These are phyloP conservation scores for Drosophila watanabei DNA, from an alignment of 1,140 invertebrate species.

Conservation along the genomic window DNA sequence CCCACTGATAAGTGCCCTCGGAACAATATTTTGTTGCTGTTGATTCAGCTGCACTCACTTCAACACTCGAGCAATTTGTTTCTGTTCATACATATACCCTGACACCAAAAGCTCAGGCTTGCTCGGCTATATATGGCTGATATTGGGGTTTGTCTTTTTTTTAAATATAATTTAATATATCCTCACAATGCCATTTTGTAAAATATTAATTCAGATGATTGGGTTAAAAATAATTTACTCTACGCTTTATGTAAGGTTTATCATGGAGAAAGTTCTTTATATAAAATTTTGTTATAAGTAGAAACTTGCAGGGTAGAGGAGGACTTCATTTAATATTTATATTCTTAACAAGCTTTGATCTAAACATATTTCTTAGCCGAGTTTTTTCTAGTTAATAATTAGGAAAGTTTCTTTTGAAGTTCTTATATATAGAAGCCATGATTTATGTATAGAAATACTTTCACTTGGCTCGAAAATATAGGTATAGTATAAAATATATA, in stretches of 20 bases:
- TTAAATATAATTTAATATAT: not conserved
- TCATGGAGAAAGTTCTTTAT: not conserved
- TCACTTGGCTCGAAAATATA: not conserved
- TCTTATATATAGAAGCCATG: too few species aligned
- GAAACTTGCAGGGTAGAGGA: too few species aligned
- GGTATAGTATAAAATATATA: not conserved
- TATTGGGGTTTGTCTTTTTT: not conserved
- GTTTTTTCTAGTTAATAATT: not conserved
- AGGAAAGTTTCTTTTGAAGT: not conserved
- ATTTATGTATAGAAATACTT: not conserved
- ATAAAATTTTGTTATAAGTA: not conserved
- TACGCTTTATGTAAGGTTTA: not conserved
- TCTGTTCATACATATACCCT: conserved; percentile 39
- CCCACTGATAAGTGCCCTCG: conserved; percentile 60
- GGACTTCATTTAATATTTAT: too few species aligned
- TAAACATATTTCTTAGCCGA: not conserved
- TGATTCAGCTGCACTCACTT: conserved; percentile 73
- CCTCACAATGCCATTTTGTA: not conserved
- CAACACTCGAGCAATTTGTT: conserved; percentile 79
- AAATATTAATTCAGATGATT: not conserved
- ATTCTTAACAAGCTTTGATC: not conserved
- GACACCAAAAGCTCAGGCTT: not conserved
- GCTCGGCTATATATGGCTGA: conserved; percentile 2
- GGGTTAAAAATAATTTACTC: not conserved
- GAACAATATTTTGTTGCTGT: conserved; percentile 72